Evolutionary conservation across 2,113 vertebrate species (phyloP).

Genomic region (Vombatus ursinus): DNA sequence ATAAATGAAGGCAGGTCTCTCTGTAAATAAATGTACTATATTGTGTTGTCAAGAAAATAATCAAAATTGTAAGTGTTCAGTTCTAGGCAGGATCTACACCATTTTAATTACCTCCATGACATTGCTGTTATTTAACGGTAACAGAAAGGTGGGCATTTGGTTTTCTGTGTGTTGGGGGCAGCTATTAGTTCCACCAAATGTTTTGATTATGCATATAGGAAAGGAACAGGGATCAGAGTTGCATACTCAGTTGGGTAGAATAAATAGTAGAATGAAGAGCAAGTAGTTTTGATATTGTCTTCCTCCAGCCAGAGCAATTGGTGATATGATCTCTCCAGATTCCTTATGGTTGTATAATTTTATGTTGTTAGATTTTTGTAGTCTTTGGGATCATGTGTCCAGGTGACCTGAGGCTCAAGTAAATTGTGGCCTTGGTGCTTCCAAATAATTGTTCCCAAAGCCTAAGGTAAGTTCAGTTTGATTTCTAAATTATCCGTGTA

Average conservation of each 20-base stretch:
- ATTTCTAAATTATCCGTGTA: slow-evolving; percentile 6
- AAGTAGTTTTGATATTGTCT: neutral
- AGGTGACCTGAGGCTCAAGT: neutral
- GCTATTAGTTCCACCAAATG: neutral
- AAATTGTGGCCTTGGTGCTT: neutral
- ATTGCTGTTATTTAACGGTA: slow-evolving; percentile 21
- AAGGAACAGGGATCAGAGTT: neutral
- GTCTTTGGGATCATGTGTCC: neutral
- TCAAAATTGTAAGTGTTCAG: slow-evolving; percentile 55
- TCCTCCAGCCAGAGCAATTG: neutral
- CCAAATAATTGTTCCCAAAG: slow-evolving; percentile 21
- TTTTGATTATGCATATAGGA: neutral
- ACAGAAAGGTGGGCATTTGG: neutral
- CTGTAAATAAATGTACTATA: slow-evolving; percentile 61
- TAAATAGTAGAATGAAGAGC: neutral
- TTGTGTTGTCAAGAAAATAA: slow-evolving; percentile 49
- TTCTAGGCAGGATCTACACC: slow-evolving; percentile 26
- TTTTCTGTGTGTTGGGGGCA: slow-evolving; percentile 18
- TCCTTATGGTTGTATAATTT: neutral
- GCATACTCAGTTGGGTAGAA: neutral
- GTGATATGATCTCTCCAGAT: neutral
- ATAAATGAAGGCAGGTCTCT: slow-evolving; percentile 69
- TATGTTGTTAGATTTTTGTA: neutral
- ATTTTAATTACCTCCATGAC: slow-evolving; percentile 38
- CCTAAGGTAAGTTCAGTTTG: slow-evolving; percentile 29